Percentiles rank a stretch among this genome's conserved stretches.
These are phyloP conservation scores for Pararge aegeria DNA, from an alignment of 1,140 invertebrate genomes.

Conservation along the genomic window DNA sequence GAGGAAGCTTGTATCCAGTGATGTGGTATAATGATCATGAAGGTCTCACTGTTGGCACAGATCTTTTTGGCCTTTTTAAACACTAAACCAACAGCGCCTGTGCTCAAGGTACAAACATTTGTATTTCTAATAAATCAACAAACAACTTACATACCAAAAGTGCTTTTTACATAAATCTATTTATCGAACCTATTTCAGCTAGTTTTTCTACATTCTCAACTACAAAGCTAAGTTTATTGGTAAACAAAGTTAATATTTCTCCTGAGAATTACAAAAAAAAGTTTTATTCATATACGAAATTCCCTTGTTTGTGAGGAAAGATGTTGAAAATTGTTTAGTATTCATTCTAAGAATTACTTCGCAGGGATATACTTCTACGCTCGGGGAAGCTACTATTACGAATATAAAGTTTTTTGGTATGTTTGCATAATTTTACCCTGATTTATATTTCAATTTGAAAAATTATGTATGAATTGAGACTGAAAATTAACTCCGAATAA, in stretches of 20 bases:
- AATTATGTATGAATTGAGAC: background rate
- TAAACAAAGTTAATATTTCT: slow-evolving; percentile 74
- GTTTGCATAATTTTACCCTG: background rate
- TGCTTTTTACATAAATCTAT: slow-evolving; percentile 75
- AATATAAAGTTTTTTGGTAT: background rate
- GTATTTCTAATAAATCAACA: slow-evolving; percentile 72
- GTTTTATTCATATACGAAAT: slow-evolving; percentile 6
- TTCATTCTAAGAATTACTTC: background rate
- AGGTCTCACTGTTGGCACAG: too few species aligned
- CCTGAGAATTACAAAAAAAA: slow-evolving; percentile 63
- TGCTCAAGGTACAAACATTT: slow-evolving; percentile 47
- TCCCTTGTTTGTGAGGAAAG: background rate
- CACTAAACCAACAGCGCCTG: too few species aligned
- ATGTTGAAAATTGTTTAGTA: slow-evolving; percentile 1
- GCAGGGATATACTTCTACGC: background rate
- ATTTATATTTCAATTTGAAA: background rate
- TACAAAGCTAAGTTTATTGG: slow-evolving; percentile 70
- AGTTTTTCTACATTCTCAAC: slow-evolving; percentile 59
- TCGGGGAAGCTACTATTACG: background rate
- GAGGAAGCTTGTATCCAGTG: too few species aligned
- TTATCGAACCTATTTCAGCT: slow-evolving; percentile 72
- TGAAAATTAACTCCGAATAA: too few species aligned
- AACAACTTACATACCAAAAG: slow-evolving; percentile 75
- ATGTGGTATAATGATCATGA: too few species aligned
- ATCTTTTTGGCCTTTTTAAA: too few species aligned